A percentile compares a stretch with the other conserved stretches of the same genome.
Evolutionary conservation across 2,113 vertebrate genomes (phyloP).

Genomic region (Fukomys damarensis): DNA sequence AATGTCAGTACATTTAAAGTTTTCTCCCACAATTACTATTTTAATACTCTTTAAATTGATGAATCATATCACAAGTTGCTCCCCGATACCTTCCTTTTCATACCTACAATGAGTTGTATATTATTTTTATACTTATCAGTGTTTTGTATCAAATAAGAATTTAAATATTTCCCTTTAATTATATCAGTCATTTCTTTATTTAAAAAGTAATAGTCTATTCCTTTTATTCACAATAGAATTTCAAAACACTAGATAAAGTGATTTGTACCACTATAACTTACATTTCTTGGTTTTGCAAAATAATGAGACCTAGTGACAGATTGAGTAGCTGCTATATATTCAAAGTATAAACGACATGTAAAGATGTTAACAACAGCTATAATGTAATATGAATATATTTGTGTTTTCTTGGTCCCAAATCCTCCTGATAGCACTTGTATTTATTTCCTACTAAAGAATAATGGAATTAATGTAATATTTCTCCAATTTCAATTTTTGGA

Average conservation of each 20-base stretch:
- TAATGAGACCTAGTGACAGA: not conserved
- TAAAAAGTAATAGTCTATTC: not conserved
- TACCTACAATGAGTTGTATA: not conserved
- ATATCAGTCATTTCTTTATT: not conserved
- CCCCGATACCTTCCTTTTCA: not conserved
- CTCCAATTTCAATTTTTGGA: not conserved
- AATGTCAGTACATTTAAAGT: not conserved
- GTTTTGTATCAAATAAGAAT: conserved; percentile 24
- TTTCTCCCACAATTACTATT: not conserved
- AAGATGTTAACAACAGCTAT: not conserved
- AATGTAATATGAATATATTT: not conserved
- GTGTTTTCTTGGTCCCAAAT: not conserved
- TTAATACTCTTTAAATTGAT: not conserved
- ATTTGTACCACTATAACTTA: not conserved
- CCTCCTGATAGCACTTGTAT: not conserved
- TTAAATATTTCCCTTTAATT: not conserved
- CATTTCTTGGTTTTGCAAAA: not conserved
- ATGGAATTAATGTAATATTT: not conserved
- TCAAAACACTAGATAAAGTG: not conserved
- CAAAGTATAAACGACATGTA: not conserved
- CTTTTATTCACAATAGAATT: not conserved
- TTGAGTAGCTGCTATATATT: not conserved
- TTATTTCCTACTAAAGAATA: not conserved
- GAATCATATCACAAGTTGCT: not conserved
- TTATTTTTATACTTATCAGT: not conserved